Base-by-base conservation (phyloP, 2,888 invertebrate genomes). In the Pharmacophagus antenor region DNA sequence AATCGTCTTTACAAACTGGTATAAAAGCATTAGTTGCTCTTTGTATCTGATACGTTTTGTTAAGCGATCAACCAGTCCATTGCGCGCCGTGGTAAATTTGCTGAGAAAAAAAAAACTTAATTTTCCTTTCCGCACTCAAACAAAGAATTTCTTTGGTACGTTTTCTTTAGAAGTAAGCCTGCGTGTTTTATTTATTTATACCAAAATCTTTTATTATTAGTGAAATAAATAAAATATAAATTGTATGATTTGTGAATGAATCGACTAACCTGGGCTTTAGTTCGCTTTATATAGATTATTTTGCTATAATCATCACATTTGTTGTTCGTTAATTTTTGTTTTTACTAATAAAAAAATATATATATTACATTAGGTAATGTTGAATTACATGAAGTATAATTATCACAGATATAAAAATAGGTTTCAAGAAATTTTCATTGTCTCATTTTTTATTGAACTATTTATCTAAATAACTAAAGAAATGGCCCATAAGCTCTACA, bases 1-100 rank as follows among this genome's bases (percentile, higher is more conserved):
- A 67, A 62, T 70, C 70, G 68, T 70, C 67, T 68, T 66, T 67
- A 69, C 56, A 66, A 67, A 67, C 58, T 61, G 66, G 22, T 62
- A 62, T 55, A 63, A 64, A 66, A 54, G 65, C 65, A 53, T 62
- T 63, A 61, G 56, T 52, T 52, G 61, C 48, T 50, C 41, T 61
- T 61, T 61, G 60, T 60, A 22, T 50, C 23, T 51, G 44, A 54
- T 61, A 42, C 62, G 56, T 66, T 61, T 61, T 61, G 60, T 61
- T 61, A 61, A 25, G n/a, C 41, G 60, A 60, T 58, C 55, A 56
- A 56, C 27, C 31, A 52, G 37, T 23, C 56, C 42, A 50, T 42
- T 17, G 42, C n/a, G n/a, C 8, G 12, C 31, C 12, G 31, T 10
- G 10, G 10, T 1, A 15, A 31, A 31, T 12, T 31, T 31, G 31